Conservation (phyloP, 2,797 vertebrate species). For the Sebastes dallii region DNA sequence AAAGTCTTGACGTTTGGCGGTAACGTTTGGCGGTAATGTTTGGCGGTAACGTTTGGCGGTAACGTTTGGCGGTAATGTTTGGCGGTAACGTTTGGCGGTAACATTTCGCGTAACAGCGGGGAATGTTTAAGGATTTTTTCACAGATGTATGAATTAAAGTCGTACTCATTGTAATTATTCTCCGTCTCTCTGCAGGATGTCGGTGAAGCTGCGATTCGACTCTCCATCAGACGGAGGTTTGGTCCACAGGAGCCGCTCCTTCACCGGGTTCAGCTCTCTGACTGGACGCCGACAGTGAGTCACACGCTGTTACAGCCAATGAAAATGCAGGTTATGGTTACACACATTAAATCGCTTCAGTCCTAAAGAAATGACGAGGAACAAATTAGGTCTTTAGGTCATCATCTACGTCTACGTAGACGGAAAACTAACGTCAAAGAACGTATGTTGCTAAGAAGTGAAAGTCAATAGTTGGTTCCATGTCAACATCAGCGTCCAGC, state of each 20-base stretch:
- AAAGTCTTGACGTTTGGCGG: background rate
- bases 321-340: background rate
- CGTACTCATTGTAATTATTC: background rate
- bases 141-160: background rate
- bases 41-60: too few relatives aligned
- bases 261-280: slow-evolving; percentile 89
- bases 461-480: too few relatives aligned
- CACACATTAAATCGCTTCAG: background rate
- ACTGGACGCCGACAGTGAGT: slow-evolving; percentile 85
- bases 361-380: background rate
- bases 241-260: slow-evolving; percentile 91
- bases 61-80: too few relatives aligned
- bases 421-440: too few relatives aligned
- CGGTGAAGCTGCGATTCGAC: slow-evolving; percentile 91
- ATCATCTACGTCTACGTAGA: background rate
- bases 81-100: too few relatives aligned
- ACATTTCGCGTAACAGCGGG: too few relatives aligned
- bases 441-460: too few relatives aligned
- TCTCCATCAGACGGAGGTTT: slow-evolving; percentile 83
- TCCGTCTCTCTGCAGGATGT: slow-evolving; percentile 81
- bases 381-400: background rate
- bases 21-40: too few relatives aligned
- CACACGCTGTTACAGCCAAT: background rate
- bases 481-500: too few relatives aligned
- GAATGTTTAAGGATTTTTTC: background rate